Conservation (phyloP, 2,888 invertebrate species). For the Pristionchus arcanus region DNA sequence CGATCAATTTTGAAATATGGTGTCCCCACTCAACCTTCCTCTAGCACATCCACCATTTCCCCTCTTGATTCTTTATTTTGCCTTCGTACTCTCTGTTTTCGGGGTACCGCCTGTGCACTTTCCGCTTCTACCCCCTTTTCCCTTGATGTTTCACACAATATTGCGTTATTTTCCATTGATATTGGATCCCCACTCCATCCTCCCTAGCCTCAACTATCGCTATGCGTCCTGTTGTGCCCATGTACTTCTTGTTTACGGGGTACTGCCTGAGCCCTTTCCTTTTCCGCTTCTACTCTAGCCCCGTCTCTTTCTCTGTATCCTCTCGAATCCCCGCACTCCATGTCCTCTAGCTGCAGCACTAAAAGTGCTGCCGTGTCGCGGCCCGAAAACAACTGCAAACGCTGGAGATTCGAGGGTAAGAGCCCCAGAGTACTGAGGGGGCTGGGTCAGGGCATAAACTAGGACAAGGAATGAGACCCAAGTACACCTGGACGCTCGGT, state of each 20-base stretch:
- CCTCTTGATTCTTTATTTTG: too few species aligned
- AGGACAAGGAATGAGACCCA: background rate
- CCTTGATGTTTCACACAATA: too few species aligned
- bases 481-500: background rate
- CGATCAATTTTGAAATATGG: too few species aligned
- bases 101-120: too few species aligned
- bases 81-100: too few species aligned
- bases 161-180: background rate
- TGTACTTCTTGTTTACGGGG: constrained; percentile 6
- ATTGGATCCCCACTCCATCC: background rate
- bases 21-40: too few species aligned
- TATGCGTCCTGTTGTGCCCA: background rate
- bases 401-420: background rate
- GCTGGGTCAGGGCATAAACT: too few species aligned
- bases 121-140: too few species aligned
- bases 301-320: background rate
- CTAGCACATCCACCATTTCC: too few species aligned
- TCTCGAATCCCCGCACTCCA: background rate
- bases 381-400: constrained; percentile 27
- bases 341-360: background rate
- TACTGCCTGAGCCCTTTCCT: background rate
- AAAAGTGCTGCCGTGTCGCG: background rate
- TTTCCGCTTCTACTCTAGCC: background rate
- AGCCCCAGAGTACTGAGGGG: too few species aligned
- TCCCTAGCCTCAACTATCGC: background rate